A percentile compares a stretch with the other conserved stretches of the same genome.
These are phyloP conservation scores for Eudyptes chrysolophus DNA, from an alignment of 2,113 vertebrate genomes.

Conservation along the genomic window DNA sequence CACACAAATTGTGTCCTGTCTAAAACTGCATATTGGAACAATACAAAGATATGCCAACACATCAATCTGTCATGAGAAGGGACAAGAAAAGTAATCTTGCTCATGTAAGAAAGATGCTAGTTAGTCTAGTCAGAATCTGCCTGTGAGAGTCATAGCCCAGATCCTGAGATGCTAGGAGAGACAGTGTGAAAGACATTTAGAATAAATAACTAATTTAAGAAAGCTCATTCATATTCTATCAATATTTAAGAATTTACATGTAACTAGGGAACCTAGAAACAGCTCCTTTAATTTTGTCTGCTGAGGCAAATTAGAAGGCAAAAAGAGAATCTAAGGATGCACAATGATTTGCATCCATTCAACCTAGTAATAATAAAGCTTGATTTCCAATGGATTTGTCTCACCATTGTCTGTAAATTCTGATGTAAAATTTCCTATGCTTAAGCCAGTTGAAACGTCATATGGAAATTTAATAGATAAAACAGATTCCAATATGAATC, in stretches of 20 bases:
- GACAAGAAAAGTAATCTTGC: neutral
- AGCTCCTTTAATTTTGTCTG: neutral
- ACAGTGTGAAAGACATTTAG: neutral
- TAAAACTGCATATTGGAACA: neutral
- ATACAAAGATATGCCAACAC: neutral
- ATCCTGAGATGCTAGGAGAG: neutral
- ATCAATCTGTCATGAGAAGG: neutral
- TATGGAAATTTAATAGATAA: neutral
- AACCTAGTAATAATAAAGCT: neutral
- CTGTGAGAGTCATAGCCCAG: neutral
- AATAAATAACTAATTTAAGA: neutral
- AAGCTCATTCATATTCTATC: neutral
- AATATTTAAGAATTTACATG: neutral
- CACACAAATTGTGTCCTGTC: neutral
- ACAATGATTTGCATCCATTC: neutral
- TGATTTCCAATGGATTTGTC: neutral
- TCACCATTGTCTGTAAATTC: neutral
- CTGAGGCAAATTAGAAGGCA: neutral
- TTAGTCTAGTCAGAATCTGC: neutral
- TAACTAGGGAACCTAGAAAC: neutral
- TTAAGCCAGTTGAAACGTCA: neutral
- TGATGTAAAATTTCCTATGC: neutral
- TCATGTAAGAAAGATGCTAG: neutral
- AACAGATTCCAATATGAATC: neutral
- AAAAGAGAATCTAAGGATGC: neutral